Conservation (phyloP, 2,888 invertebrate genomes). For the Crocallis elinguaria region DNA sequence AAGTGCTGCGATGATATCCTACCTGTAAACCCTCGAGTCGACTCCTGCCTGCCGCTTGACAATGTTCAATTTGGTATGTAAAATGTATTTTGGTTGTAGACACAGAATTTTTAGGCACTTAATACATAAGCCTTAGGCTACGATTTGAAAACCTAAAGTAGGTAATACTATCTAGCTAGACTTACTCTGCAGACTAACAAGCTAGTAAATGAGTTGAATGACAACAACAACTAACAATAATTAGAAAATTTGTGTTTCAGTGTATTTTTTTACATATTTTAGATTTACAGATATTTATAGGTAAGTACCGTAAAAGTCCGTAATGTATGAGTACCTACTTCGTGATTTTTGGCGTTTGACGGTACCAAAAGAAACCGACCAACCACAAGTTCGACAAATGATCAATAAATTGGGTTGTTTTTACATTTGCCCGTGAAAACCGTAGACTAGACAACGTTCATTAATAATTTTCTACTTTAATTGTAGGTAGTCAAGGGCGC, state of each 20-base stretch:
- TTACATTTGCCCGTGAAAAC: constrained; percentile 3
- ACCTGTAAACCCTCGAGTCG: constrained; percentile 71
- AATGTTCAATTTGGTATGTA: constrained; percentile 76
- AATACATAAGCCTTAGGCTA: too few relatives aligned
- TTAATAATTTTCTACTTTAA: constrained; percentile 49
- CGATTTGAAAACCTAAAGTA: not conserved
- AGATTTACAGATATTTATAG: too few relatives aligned
- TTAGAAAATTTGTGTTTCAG: too few relatives aligned
- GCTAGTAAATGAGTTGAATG: not conserved
- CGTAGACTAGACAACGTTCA: constrained; percentile 39
- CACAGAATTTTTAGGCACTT: too few relatives aligned
- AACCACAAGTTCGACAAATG: too few relatives aligned
- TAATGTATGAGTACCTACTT: too few relatives aligned
- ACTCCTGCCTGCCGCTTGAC: constrained; percentile 65
- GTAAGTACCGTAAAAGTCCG: too few relatives aligned
- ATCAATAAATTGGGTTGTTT: not conserved
- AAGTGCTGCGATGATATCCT: constrained; percentile 76
- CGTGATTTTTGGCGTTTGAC: too few relatives aligned
- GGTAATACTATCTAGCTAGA: not conserved
- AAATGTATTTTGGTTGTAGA: not conserved
- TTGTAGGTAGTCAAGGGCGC: constrained; percentile 57
- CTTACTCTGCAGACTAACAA: not conserved
- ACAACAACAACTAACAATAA: too few relatives aligned
- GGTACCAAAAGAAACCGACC: too few relatives aligned
- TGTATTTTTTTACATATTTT: too few relatives aligned